A percentile compares a stretch with the other conserved stretches of the same genome.
These are phyloP conservation scores for Callipepla squamata DNA, from an alignment of 2,113 vertebrate genomes.

Conservation along the genomic window DNA sequence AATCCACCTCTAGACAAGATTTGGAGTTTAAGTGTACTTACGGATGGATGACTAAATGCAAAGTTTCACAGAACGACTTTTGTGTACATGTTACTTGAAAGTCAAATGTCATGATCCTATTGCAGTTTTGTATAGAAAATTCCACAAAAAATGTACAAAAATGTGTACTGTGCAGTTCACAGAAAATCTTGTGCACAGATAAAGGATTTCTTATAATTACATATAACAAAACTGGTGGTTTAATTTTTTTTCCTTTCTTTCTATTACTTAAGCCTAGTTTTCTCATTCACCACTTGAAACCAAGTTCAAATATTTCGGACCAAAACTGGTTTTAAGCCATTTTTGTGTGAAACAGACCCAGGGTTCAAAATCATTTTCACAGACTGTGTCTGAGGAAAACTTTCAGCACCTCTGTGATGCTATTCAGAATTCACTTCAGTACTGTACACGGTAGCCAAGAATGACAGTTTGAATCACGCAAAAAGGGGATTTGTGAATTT, in stretches of 20 bases:
- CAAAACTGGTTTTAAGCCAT: not conserved
- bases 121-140: conserved; percentile 5
- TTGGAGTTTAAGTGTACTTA: not conserved
- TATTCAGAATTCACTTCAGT: not conserved
- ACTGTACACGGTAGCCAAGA: not conserved
- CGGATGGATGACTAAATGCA: not conserved
- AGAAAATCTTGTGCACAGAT: conserved; percentile 12
- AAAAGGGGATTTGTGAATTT: not conserved
- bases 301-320: not conserved
- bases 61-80: not conserved
- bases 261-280: conserved; percentile 11
- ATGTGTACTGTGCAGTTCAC: not conserved
- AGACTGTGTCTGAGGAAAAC: not conserved
- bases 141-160: not conserved
- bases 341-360: not conserved
- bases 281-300: not conserved
- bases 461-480: not conserved
- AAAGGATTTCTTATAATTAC: conserved; percentile 25
- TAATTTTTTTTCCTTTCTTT: not conserved
- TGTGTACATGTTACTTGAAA: not conserved
- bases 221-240: not conserved
- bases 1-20: not conserved
- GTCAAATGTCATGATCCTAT: not conserved
- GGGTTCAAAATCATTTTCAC: not conserved
- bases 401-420: not conserved